Percentiles rank a stretch among this genome's conserved stretches.
Conservation (phyloP, 2,888 invertebrate species). For the Autographa gamma region DNA sequence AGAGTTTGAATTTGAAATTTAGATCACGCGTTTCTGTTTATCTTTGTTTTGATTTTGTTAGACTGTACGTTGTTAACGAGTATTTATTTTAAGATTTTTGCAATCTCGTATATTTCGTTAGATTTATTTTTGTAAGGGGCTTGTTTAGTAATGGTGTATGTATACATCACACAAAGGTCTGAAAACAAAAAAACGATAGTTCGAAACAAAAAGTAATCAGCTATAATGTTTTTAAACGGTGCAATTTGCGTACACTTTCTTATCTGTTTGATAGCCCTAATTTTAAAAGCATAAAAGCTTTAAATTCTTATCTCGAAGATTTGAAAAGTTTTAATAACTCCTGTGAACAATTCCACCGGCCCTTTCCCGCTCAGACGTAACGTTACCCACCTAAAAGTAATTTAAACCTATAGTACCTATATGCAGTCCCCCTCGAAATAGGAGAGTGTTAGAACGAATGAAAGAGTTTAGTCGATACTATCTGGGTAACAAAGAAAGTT, state of each 20-base stretch:
- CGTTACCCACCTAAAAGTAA: conserved; percentile 51
- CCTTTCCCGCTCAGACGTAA: conserved; percentile 34
- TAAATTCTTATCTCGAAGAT: conserved; percentile 63
- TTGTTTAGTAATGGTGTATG: neutral
- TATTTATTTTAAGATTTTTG: neutral
- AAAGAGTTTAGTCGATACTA: conserved; percentile 83
- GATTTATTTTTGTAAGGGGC: neutral
- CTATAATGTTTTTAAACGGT: conserved; percentile 12
- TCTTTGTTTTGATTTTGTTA: conserved; percentile 31
- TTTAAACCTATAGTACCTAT: conserved; percentile 51
- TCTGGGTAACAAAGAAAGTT: conserved; percentile 87
- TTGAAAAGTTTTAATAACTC: conserved; percentile 72
- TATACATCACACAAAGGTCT: neutral
- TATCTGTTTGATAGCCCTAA: conserved; percentile 41
- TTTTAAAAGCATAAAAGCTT: conserved; percentile 45
- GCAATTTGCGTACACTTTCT: conserved; percentile 31
- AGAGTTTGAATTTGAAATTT: conserved; percentile 48
- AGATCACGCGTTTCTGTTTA: conserved; percentile 30
- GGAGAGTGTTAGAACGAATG: conserved; percentile 68
- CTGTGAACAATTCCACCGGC: conserved; percentile 57
- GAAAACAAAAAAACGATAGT: neutral
- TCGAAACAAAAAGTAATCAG: neutral
- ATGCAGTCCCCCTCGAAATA: conserved; percentile 65
- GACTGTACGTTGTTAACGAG: neutral
- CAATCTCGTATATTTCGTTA: too few species aligned